A percentile compares a stretch with the other conserved stretches of the same genome.
Evolutionary conservation across 2,113 vertebrate genomes (phyloP).

Genomic region (Promerops cafer): DNA sequence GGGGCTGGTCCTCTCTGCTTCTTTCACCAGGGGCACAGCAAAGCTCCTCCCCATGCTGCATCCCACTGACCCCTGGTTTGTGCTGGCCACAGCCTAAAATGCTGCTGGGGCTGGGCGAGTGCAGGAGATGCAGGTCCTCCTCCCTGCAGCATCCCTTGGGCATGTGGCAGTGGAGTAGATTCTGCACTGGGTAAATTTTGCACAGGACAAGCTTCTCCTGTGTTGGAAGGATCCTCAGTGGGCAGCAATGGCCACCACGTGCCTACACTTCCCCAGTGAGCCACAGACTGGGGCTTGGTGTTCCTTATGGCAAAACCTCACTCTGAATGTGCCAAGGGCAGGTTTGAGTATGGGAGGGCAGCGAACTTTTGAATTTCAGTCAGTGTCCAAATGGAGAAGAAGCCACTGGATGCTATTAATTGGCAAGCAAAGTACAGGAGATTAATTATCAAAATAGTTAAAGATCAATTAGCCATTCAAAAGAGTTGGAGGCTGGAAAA

Average conservation of each 20-base stretch:
- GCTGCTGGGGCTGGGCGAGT: neutral
- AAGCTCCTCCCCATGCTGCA: neutral
- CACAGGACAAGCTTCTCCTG: neutral
- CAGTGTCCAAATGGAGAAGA: neutral
- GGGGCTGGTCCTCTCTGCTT: neutral
- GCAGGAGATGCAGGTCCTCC: neutral
- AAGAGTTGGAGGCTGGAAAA: neutral
- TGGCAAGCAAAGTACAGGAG: neutral
- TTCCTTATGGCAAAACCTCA: neutral
- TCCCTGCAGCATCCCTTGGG: neutral
- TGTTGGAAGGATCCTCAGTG: neutral
- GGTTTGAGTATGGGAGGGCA: neutral
- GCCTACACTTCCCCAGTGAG: neutral
- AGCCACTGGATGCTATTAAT: neutral
- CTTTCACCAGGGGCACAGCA: neutral
- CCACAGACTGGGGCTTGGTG: neutral
- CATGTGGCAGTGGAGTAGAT: rapidly evolving
- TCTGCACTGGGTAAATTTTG: neutral
- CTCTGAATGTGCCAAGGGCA: rapidly evolving
- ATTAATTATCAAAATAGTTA: neutral
- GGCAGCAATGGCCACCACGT: neutral
- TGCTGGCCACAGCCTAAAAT: neutral
- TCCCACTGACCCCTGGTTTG: rapidly evolving
- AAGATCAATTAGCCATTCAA: neutral
- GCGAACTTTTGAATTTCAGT: neutral